Conservation (phyloP, 2,113 vertebrate genomes). For the Rhadina sibilatrix region DNA sequence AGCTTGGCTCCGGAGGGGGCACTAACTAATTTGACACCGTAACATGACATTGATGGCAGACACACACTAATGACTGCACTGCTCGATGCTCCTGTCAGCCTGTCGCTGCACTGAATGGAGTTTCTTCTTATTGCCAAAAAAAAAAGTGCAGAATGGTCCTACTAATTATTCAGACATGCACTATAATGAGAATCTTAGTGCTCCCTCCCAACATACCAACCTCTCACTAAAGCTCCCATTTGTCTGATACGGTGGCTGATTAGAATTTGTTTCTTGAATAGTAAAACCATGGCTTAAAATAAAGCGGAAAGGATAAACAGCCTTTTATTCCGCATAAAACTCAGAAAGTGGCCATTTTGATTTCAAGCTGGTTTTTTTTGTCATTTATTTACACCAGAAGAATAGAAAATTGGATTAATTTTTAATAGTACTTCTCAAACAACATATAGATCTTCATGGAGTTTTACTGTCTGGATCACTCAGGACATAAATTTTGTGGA, state of each 20-base stretch:
- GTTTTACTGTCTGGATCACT: neutral
- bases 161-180: slow-evolving; percentile 75
- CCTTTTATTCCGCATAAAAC: slow-evolving; percentile 55
- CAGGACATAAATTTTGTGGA: neutral
- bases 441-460: slow-evolving; percentile 48
- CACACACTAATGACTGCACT: slow-evolving; percentile 69
- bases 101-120: slow-evolving; percentile 57
- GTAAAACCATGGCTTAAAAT: slow-evolving; percentile 54
- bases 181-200: slow-evolving; percentile 72
- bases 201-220: slow-evolving; percentile 67
- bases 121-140: slow-evolving; percentile 52
- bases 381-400: slow-evolving; percentile 50
- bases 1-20: slow-evolving; percentile 66
- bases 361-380: neutral
- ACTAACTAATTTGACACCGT: slow-evolving; percentile 74
- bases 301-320: slow-evolving; percentile 55
- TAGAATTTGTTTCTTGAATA: slow-evolving; percentile 75
- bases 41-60: slow-evolving; percentile 68
- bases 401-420: slow-evolving; percentile 59
- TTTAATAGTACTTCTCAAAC: slow-evolving; percentile 54
- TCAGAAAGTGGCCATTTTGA: slow-evolving; percentile 56
- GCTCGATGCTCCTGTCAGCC: slow-evolving; percentile 71
- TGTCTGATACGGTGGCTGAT: slow-evolving; percentile 74
- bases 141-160: slow-evolving; percentile 46
- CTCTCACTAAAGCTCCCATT: slow-evolving; percentile 66